A percentile compares a stretch with the other conserved stretches of the same genome.
phyloP scores from a whole-genome alignment of 1,140 invertebrate species.

The Drosophila sp. region DNA sequence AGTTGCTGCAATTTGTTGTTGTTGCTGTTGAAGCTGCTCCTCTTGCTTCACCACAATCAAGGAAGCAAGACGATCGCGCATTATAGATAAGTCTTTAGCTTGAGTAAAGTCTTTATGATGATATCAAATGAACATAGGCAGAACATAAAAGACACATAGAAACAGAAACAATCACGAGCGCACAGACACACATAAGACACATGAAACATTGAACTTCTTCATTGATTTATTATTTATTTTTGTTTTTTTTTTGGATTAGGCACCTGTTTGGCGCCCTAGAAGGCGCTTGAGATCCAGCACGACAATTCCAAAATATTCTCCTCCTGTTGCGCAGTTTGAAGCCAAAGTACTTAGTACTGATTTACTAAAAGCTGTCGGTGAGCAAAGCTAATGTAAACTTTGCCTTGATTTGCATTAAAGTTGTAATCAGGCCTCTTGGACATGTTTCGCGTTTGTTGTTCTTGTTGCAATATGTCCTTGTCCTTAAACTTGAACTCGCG shows the following conservation, averaged over 20 bases:
- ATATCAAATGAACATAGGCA: constrained; percentile 26
- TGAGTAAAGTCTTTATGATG: neutral
- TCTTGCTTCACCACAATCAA: constrained; percentile 83
- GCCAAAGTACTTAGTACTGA: constrained; percentile 10
- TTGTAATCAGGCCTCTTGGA: constrained; percentile 52
- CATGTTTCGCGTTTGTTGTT: constrained; percentile 36
- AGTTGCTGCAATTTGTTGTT: constrained; percentile 38
- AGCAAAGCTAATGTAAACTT: constrained; percentile 19
- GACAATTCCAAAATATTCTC: constrained; percentile 29
- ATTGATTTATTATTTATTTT: constrained; percentile 13
- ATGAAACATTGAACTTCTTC: constrained; percentile 20
- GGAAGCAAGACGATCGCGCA: constrained; percentile 82
- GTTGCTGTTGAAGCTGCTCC: constrained; percentile 43
- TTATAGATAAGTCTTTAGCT: constrained; percentile 51
- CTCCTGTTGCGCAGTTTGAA: constrained; percentile 8
- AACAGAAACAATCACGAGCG: constrained; percentile 16
- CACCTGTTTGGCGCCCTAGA: constrained; percentile 69
- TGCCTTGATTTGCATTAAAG: constrained; percentile 21
- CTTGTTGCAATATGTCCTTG: constrained; percentile 36
- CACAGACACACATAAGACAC: constrained; percentile 27
- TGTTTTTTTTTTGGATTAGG: constrained; percentile 22
- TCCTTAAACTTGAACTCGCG: constrained; percentile 77
- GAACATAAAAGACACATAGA: constrained; percentile 23
- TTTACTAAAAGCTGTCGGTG: neutral
- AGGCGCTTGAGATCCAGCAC: constrained; percentile 64